Evolutionary conservation across 1,140 invertebrate genomes (phyloP).

Genomic region (Phymorhynchus buccinoides): DNA sequence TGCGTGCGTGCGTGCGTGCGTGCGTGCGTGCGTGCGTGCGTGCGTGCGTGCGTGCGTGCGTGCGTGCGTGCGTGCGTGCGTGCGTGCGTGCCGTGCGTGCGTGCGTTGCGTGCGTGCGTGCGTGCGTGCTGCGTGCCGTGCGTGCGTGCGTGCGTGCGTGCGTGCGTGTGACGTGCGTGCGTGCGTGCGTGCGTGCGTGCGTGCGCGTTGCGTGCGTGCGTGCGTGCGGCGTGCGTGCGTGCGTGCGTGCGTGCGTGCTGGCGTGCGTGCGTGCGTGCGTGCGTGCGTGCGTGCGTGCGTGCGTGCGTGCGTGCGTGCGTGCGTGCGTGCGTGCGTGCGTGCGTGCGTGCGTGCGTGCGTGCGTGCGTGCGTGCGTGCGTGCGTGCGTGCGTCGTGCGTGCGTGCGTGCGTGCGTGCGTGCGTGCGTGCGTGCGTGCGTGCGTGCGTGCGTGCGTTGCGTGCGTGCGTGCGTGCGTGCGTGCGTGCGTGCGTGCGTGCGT

Average conservation of each 20-base stretch:
- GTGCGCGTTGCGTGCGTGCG: slow-evolving; percentile 6
- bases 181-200: slow-evolving; percentile 20
- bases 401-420: background rate
- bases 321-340: slow-evolving; percentile 55
- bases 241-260: background rate
- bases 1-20: slow-evolving; percentile 19
- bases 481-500: slow-evolving; percentile 12
- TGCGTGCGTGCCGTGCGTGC: slow-evolving; percentile 10
- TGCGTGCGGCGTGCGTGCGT: slow-evolving; percentile 11
- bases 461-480: background rate
- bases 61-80: slow-evolving; percentile 7
- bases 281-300: slow-evolving; percentile 17
- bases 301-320: slow-evolving; percentile 59
- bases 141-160: slow-evolving; percentile 15
- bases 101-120: slow-evolving; percentile 14
- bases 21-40: too few species aligned
- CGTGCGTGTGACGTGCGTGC: slow-evolving; percentile 11
- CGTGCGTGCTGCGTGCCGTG: slow-evolving; percentile 10
- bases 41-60: slow-evolving; percentile 15
- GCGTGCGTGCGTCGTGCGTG: background rate
- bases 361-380: too few species aligned
- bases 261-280: background rate
- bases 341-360: background rate
- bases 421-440: slow-evolving; percentile 38
- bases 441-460: slow-evolving; percentile 18